Evolutionary conservation across 2,888 invertebrate genomes (phyloP).

Genomic region (Ischnura elegans): DNA sequence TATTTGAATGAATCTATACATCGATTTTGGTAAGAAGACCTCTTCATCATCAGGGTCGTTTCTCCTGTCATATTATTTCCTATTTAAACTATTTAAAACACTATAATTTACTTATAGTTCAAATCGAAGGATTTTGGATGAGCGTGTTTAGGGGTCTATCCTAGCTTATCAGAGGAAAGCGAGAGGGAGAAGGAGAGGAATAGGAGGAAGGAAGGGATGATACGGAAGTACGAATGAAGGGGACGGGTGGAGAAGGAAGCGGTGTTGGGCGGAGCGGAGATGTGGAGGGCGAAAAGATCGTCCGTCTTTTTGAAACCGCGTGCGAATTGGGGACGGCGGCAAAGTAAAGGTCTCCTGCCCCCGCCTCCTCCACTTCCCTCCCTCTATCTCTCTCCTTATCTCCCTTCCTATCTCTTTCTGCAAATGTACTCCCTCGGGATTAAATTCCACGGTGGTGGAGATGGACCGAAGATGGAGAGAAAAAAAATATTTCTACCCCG

Average conservation of each 20-base stretch:
- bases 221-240: neutral
- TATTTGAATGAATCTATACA: too few relatives aligned
- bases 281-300: neutral
- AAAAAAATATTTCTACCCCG: neutral
- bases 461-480: neutral
- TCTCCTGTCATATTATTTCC: too few relatives aligned
- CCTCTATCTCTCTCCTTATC: too few relatives aligned
- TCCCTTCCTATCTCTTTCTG: neutral
- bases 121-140: too few relatives aligned
- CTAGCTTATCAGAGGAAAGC: too few relatives aligned
- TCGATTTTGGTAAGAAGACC: too few relatives aligned
- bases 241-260: neutral
- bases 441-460: neutral
- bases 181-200: neutral
- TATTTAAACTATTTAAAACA: too few relatives aligned
- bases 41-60: too few relatives aligned
- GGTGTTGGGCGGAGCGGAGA: neutral
- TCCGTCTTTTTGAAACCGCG: slow-evolving; percentile 19
- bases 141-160: too few relatives aligned
- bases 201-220: neutral
- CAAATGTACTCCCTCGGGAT: neutral
- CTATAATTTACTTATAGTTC: too few relatives aligned
- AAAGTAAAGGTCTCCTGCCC: neutral
- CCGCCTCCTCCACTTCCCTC: neutral
- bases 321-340: neutral